Evolutionary conservation across 2,888 invertebrate species (phyloP).

Genomic region (Parnassius smintheus): DNA sequence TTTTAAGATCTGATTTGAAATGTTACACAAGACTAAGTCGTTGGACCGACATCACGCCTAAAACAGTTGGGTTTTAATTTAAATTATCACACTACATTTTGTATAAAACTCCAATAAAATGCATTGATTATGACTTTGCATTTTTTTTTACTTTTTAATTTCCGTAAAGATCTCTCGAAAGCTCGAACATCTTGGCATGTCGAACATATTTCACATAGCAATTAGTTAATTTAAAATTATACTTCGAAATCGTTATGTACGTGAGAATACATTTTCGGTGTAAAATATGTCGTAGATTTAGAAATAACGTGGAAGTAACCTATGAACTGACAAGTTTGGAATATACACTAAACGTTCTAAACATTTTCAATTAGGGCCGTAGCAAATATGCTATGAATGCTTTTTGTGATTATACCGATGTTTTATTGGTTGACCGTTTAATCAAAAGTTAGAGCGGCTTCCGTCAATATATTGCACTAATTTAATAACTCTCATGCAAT

Average conservation of each 20-base stretch:
- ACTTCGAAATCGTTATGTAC: constrained; percentile 37
- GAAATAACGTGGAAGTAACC: not conserved
- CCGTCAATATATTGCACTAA: constrained; percentile 45
- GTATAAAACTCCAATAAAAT: constrained; percentile 26
- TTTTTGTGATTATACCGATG: constrained; percentile 42
- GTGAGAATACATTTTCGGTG: constrained; percentile 22
- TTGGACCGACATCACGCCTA: constrained; percentile 7
- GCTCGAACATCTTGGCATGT: constrained; percentile 10
- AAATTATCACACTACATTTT: constrained; percentile 23
- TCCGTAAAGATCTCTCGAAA: constrained; percentile 3
- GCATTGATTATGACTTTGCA: constrained; percentile 25
- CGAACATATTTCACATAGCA: constrained; percentile 38
- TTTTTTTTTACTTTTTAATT: constrained; percentile 17
- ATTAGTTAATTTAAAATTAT: constrained; percentile 43
- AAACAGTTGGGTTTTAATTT: constrained; percentile 14
- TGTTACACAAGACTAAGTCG: constrained; percentile 8
- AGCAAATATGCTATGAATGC: constrained; percentile 47
- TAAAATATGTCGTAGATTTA: constrained; percentile 6
- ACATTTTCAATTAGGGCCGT: constrained; percentile 45
- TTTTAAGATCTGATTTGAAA: constrained; percentile 11
- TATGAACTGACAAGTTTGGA: constrained; percentile 3
- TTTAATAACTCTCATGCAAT: constrained; percentile 54
- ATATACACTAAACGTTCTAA: constrained; percentile 5
- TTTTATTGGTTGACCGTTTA: constrained; percentile 44
- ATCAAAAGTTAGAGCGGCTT: constrained; percentile 46